These are phyloP conservation scores for Lasioglossum leucozonium DNA, from an alignment of 2,888 invertebrate genomes.

Conservation along the genomic window DNA sequence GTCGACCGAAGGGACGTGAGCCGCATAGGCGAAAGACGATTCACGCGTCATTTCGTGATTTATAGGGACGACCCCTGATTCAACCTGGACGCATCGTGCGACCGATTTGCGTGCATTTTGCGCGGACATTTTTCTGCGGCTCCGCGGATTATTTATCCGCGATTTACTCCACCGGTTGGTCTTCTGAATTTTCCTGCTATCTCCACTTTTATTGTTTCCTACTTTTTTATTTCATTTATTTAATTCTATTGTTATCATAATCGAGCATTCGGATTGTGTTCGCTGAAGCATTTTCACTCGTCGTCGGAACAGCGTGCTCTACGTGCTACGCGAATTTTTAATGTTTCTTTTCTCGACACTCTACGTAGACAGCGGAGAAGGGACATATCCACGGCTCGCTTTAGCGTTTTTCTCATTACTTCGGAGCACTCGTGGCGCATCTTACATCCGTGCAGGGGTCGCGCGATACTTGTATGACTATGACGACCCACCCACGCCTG, in stretches of 20 bases:
- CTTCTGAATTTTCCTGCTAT: not conserved
- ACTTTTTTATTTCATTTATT: too few species aligned
- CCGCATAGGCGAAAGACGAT: constrained; percentile 19
- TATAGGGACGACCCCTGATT: constrained; percentile 6
- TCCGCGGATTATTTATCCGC: not conserved
- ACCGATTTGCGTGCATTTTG: constrained; percentile 6
- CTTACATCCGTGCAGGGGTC: not conserved
- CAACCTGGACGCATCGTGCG: not conserved
- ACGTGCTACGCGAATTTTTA: not conserved
- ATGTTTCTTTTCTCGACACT: not conserved
- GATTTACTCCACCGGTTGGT: not conserved
- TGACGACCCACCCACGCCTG: not conserved
- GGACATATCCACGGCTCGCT: not conserved
- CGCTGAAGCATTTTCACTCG: not conserved
- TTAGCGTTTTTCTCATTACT: constrained; percentile 2
- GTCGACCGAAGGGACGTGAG: constrained; percentile 10
- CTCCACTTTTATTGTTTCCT: too few species aligned
- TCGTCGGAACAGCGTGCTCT: not conserved
- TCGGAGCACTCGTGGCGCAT: not conserved
- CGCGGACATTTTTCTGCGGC: not conserved
- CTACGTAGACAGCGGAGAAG: not conserved
- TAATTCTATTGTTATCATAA: too few species aligned
- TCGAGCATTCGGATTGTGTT: too few species aligned
- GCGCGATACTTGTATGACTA: constrained; percentile 3
- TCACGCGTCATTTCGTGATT: constrained; percentile 43